Percentiles rank a stretch among this genome's conserved stretches.
Conservation (phyloP, 92 coral and sea anemone genomes). For the Heteractis magnifica region DNA sequence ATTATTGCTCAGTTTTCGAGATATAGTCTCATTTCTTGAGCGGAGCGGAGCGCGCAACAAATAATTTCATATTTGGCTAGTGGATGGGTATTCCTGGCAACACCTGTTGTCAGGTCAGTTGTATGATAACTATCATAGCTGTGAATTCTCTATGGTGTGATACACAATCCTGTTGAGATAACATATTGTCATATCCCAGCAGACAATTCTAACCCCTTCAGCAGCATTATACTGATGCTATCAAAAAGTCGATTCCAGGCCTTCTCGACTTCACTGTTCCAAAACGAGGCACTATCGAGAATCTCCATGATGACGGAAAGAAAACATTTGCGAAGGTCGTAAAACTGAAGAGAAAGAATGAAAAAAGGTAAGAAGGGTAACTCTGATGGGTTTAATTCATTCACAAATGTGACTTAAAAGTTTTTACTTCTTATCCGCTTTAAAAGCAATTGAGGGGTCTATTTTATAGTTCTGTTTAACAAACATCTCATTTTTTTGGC, state of each 20-base stretch:
- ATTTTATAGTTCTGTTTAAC: too few relatives aligned
- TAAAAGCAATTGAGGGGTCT: too few relatives aligned
- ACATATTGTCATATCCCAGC: background rate
- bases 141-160: background rate
- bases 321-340: slow-evolving; percentile 43
- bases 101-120: background rate
- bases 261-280: slow-evolving; percentile 49
- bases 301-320: slow-evolving; percentile 36
- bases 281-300: slow-evolving; percentile 33
- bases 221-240: slow-evolving; percentile 36
- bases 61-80: background rate
- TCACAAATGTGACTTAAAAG: too few relatives aligned
- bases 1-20: too few relatives aligned
- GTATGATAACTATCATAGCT: background rate
- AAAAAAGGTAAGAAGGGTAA: background rate
- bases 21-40: too few relatives aligned
- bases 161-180: background rate
- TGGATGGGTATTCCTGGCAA: background rate
- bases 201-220: slow-evolving; percentile 29
- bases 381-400: background rate
- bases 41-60: too few relatives aligned
- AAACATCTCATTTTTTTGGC: too few relatives aligned
- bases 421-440: too few relatives aligned
- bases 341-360: slow-evolving; percentile 28
- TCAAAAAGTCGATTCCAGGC: slow-evolving; percentile 53